A percentile compares a stretch with the other conserved stretches of the same genome.
Conservation (phyloP, 1,140 invertebrate genomes). For the Drosophila takahashii region DNA sequence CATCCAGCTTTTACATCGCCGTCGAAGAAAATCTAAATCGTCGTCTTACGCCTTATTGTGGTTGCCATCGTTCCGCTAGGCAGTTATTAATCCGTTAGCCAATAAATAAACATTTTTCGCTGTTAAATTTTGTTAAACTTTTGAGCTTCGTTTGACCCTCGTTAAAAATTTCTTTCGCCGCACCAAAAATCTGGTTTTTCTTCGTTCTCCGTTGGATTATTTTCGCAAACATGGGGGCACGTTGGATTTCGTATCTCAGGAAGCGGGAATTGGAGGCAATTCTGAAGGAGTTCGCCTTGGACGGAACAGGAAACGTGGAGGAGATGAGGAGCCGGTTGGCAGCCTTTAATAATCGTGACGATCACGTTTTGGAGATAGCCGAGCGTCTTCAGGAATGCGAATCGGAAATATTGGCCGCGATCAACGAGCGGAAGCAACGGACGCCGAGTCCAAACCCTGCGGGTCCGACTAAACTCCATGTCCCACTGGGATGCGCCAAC, state of each 20-base stretch:
- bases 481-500: not conserved
- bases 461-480: too few species aligned
- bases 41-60: too few species aligned
- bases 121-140: too few species aligned
- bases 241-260: not conserved
- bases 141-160: too few species aligned
- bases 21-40: too few species aligned
- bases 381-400: not conserved
- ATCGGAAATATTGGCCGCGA: not conserved
- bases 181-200: too few species aligned
- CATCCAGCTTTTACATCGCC: too few species aligned
- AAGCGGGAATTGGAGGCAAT: not conserved
- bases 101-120: too few species aligned
- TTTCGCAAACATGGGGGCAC: not conserved
- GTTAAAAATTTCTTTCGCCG: too few species aligned
- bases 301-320: slow-evolving; percentile 1
- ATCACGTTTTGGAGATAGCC: not conserved
- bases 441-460: not conserved
- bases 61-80: too few species aligned
- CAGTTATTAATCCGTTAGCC: too few species aligned
- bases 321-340: not conserved
- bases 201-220: not conserved
- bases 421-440: not conserved
- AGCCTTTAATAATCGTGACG: not conserved
- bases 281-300: not conserved